These are phyloP conservation scores for Natrix natrix DNA, from an alignment of 2,797 vertebrate genomes.

Conservation along the genomic window DNA sequence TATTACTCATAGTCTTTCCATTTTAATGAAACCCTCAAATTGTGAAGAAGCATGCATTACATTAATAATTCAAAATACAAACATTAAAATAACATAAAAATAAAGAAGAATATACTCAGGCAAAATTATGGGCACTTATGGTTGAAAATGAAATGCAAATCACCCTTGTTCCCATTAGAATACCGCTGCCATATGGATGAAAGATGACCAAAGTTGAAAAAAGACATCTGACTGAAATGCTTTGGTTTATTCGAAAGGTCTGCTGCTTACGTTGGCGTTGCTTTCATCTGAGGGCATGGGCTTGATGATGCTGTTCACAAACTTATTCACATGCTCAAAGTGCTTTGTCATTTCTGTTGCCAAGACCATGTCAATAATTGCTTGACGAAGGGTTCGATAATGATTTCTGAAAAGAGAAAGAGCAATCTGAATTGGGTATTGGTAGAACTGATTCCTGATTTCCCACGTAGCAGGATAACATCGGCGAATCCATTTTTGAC, in stretches of 20 bases:
- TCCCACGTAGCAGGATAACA: neutral
- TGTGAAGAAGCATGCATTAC: neutral
- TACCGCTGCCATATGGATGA: neutral
- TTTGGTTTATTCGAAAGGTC: neutral
- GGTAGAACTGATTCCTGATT: neutral
- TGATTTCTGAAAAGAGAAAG: conserved; percentile 70
- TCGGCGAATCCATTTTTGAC: neutral
- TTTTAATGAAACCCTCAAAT: neutral
- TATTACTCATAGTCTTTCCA: neutral
- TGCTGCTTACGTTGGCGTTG: conserved; percentile 37
- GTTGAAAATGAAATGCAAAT: neutral
- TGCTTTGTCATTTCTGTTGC: conserved; percentile 84
- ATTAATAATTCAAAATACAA: neutral
- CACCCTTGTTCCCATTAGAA: neutral
- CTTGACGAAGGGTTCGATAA: conserved; percentile 78
- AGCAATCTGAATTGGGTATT: neutral
- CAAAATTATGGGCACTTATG: neutral
- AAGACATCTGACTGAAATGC: neutral
- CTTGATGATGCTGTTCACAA: conserved; percentile 83
- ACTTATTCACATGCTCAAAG: conserved; percentile 82
- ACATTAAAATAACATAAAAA: neutral
- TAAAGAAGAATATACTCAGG: neutral
- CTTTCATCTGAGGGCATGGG: conserved; percentile 72
- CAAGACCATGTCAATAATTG: conserved; percentile 83
- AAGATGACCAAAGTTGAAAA: neutral